Percentiles rank a stretch among this genome's conserved stretches.
These are phyloP conservation scores for Bufo gargarizans DNA, from an alignment of 2,113 vertebrate genomes.

Conservation along the genomic window DNA sequence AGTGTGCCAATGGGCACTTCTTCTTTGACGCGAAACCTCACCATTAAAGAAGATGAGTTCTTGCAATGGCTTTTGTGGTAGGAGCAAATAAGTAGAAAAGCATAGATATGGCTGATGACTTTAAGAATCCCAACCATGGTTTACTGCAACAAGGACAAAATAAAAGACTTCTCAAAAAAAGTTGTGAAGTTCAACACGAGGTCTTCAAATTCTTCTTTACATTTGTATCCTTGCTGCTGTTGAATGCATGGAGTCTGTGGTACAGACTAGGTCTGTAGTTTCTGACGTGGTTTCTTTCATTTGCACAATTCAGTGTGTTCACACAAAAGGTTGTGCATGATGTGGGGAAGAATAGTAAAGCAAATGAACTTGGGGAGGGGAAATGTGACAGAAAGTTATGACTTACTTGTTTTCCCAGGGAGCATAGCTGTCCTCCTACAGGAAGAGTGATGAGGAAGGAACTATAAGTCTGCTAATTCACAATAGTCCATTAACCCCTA, in stretches of 20 bases:
- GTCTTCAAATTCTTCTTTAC: constrained; percentile 12
- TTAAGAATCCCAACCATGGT: constrained; percentile 6
- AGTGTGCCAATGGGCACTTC: constrained; percentile 81
- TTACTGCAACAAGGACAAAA: neutral
- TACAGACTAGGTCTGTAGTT: constrained; percentile 8
- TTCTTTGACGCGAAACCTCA: constrained; percentile 82
- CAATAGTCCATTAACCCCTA: constrained; percentile 47
- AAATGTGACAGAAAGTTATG: constrained; percentile 61
- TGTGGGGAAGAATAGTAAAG: constrained; percentile 58
- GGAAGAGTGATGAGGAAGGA: constrained; percentile 75
- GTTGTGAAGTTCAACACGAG: neutral
- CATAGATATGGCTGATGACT: constrained; percentile 38
- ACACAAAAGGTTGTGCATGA: constrained; percentile 61
- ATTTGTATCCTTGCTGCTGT: neutral
- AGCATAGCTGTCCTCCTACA: constrained; percentile 82
- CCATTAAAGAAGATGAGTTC: constrained; percentile 72
- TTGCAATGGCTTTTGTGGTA: constrained; percentile 65
- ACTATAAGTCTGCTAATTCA: constrained; percentile 49
- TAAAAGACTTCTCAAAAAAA: neutral
- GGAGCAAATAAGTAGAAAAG: constrained; percentile 60
- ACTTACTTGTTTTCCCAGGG: constrained; percentile 74
- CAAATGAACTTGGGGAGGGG: constrained; percentile 32
- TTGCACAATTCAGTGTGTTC: constrained; percentile 36
- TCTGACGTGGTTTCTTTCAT: neutral
- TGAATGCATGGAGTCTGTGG: constrained; percentile 39